Percentiles rank a stretch among this genome's conserved stretches.
Evolutionary conservation across 1,140 invertebrate species (phyloP).

Genomic region (Dendrolimus kikuchii): DNA sequence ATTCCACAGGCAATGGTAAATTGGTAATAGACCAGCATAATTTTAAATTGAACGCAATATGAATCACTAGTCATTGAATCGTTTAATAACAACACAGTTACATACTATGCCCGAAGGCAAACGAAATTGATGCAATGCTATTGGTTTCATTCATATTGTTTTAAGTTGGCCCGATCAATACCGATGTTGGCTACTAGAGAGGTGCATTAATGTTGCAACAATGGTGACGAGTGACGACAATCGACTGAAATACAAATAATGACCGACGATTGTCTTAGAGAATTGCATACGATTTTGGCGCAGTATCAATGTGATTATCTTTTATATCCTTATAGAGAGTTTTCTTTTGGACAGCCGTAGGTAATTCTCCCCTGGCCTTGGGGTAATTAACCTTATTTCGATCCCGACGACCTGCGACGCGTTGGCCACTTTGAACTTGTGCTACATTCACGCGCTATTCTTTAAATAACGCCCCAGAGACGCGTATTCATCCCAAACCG

Average conservation of each 20-base stretch:
- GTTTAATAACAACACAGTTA: not conserved
- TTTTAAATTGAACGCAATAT: conserved; percentile 18
- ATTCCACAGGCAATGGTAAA: conserved; percentile 24
- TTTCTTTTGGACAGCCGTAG: conserved; percentile 5
- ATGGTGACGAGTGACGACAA: no score
- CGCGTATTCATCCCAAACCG: conserved; percentile 24
- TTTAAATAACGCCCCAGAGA: conserved; percentile 44
- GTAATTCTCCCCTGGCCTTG: conserved; percentile 34
- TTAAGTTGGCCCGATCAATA: no score
- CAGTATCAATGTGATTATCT: conserved; percentile 20
- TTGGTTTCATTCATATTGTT: no score
- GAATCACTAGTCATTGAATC: conserved; percentile 21
- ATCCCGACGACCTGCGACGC: conserved; percentile 29
- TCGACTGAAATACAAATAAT: no score
- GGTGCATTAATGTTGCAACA: no score
- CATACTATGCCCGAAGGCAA: no score
- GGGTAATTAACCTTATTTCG: conserved; percentile 58
- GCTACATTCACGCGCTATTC: conserved; percentile 43
- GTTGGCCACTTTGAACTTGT: conserved; percentile 54
- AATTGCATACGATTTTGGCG: conserved; percentile 14
- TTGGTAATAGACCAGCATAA: conserved; percentile 24
- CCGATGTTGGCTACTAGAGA: no score
- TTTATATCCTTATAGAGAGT: conserved; percentile 21
- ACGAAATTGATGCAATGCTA: no score
- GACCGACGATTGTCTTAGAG: no score